Conservation (phyloP, 2,888 invertebrate species). For the Tinea pellionella region DNA sequence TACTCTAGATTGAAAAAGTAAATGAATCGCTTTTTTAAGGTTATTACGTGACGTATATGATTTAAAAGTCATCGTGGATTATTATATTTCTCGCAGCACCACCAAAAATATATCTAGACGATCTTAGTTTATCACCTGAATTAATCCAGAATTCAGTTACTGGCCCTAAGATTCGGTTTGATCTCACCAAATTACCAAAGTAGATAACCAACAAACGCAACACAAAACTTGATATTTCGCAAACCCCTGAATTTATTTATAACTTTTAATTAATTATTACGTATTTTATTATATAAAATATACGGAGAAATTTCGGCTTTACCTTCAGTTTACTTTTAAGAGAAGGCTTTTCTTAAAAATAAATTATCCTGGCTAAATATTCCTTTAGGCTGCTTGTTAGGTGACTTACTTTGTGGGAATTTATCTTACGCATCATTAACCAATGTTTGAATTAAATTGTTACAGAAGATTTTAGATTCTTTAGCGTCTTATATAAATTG, state of each 20-base stretch:
- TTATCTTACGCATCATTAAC: conserved; percentile 6
- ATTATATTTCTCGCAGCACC: no score
- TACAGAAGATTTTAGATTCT: not conserved
- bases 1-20: no score
- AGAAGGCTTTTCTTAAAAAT: not conserved
- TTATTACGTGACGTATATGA: no score
- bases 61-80: no score
- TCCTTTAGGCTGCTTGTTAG: not conserved
- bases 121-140: no score
- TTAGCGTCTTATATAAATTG: not conserved
- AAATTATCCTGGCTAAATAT: not conserved
- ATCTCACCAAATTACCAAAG: no score
- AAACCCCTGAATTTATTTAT: not conserved
- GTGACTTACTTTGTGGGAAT: not conserved
- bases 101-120: no score
- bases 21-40: no score
- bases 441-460: conserved; percentile 3
- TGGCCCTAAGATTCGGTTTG: no score
- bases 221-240: no score
- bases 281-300: not conserved
- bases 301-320: not conserved
- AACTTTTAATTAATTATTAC: not conserved
- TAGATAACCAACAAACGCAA: no score
- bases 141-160: no score
- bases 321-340: not conserved